A percentile compares a stretch with the other conserved stretches of the same genome.
These are phyloP conservation scores for Lanistes nyassanus DNA, from an alignment of 1,140 invertebrate species.

Conservation along the genomic window DNA sequence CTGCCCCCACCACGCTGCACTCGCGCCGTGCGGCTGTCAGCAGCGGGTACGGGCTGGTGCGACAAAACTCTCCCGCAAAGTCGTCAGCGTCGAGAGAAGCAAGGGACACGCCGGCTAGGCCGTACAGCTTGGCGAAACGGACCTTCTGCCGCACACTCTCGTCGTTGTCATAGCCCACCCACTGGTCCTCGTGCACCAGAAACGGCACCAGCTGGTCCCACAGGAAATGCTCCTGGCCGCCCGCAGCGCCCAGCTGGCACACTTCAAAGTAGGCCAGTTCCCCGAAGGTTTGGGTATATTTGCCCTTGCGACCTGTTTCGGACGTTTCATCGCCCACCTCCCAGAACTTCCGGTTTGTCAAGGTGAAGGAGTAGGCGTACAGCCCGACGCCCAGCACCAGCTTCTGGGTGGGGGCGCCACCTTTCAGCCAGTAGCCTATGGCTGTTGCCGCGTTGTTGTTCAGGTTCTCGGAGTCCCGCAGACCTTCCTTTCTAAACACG, in stretches of 20 bases:
- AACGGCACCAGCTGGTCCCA: not conserved
- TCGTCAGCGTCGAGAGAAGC: not conserved
- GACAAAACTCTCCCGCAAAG: not conserved
- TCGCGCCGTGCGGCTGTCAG: not conserved
- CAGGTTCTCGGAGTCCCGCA: too few species aligned
- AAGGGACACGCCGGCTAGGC: not conserved
- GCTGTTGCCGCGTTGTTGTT: too few species aligned
- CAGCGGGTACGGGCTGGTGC: not conserved
- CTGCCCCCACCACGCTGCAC: not conserved
- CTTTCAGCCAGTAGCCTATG: too few species aligned
- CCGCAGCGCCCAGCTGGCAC: not conserved
- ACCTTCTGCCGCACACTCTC: not conserved
- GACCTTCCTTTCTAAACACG: not conserved
- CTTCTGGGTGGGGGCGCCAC: not conserved
- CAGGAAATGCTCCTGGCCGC: not conserved
- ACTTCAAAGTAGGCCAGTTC: not conserved
- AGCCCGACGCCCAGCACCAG: not conserved
- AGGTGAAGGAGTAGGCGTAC: not conserved
- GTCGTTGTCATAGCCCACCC: not conserved
- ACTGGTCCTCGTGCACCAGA: not conserved
- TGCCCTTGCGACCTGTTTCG: not conserved
- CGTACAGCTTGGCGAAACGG: not conserved
- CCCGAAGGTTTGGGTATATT: not conserved
- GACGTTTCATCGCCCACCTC: not conserved
- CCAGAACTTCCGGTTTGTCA: not conserved